Evolutionary conservation across 2,888 invertebrate species (phyloP).

Genomic region (Dione juno): DNA sequence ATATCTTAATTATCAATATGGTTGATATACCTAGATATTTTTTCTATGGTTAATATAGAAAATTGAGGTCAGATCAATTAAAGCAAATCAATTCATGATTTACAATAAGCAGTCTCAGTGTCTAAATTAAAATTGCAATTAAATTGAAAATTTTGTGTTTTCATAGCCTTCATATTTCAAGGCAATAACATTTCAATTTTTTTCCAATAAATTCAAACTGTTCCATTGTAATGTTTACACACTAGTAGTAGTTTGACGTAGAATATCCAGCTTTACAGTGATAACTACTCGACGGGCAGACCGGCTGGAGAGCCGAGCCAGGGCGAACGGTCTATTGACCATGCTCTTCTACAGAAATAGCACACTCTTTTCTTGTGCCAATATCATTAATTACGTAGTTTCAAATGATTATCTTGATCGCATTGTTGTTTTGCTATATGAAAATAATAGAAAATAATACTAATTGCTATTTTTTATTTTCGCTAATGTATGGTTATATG

Average conservation of each 20-base stretch:
- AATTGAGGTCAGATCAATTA: too few species aligned
- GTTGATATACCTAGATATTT: too few species aligned
- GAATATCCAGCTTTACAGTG: slow-evolving; percentile 6
- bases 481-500: too few species aligned
- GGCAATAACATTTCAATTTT: slow-evolving; percentile 5
- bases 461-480: too few species aligned
- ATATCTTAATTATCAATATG: neutral
- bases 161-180: neutral
- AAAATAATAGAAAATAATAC: neutral
- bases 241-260: slow-evolving; percentile 2
- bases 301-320: slow-evolving; percentile 3
- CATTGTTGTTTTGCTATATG: neutral
- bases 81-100: too few species aligned
- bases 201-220: neutral
- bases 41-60: too few species aligned
- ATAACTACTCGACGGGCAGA: slow-evolving; percentile 2
- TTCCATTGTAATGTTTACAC: neutral
- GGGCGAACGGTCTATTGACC: slow-evolving; percentile 8
- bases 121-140: too few species aligned
- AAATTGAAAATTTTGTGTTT: too few species aligned
- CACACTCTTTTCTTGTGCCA: slow-evolving; percentile 12
- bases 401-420: slow-evolving; percentile 2
- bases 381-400: slow-evolving; percentile 9
- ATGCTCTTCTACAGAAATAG: slow-evolving; percentile 17
- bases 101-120: too few species aligned